Base-by-base conservation (phyloP, 1,140 invertebrate species). In the Schlechtendalia chinensis region DNA sequence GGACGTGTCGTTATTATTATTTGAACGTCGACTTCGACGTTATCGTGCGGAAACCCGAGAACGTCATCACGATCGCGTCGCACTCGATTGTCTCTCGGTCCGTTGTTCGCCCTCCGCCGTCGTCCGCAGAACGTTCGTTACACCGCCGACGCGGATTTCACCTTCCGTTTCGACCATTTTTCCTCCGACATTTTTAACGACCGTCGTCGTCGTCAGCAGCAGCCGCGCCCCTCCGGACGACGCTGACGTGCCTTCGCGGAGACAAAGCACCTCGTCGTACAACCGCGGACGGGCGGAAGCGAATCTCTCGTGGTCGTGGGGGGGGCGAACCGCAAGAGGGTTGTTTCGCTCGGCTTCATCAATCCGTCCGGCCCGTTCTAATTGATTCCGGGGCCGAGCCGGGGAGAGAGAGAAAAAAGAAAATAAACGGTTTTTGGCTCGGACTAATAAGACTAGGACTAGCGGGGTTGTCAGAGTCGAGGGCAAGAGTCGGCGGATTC, bases 281-380 rank as follows among this genome's bases (percentile, higher is more conserved):
- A n/a, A 19, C 29, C 61, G 63, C 8, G 59, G 27, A 32, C 45
- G 67, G 45, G 67, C 10, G 22, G 8, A 58, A n/a, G 14, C 24
- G 19, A 59, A 59, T 39, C 74, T 77, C 74, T 77, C 22, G 45
- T n/a, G n/a, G n/a, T n/a, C n/a, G n/a, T n/a, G n/a, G n/a, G n/a
- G n/a, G n/a, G 56, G 54, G 74, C 59, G 59, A 77, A 77, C 74
- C 74, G 32, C 74, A 77, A 77, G 59, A 77, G 74, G 74, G 74
- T 58, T 77, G 29, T 32, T 12, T 77, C 27, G 74, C 54, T 56
- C 32, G 27, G 32, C 27, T 75, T 75, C 56, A 75, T 75, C 58
- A 75, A 58, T n/a, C 24, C 19, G 50, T 11, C 14, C n/a, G 53
- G n/a, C n/a, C n/a, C n/a, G n/a, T n/a, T n/a, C n/a, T n/a, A n/a